Evolutionary conservation across 1,140 invertebrate species (phyloP).

Genomic region (Parapsyche elsis): DNA sequence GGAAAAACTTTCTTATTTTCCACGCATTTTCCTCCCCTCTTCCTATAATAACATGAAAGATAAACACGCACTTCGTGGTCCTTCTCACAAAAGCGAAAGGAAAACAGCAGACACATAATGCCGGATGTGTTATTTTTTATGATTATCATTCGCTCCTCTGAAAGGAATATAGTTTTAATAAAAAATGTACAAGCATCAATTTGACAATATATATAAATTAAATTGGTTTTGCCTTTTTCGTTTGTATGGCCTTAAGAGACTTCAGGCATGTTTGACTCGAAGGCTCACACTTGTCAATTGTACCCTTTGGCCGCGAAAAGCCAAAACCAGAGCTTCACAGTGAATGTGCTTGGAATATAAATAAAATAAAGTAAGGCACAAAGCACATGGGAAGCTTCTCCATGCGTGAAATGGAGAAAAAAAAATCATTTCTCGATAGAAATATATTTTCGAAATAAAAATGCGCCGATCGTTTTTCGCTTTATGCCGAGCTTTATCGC

Average conservation of each 20-base stretch:
- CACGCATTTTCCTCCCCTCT: neutral
- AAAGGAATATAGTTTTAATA: too few species aligned
- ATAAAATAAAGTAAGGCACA: neutral
- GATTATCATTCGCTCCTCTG: neutral
- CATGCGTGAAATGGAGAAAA: neutral
- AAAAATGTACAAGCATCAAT: too few species aligned
- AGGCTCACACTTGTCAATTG: neutral
- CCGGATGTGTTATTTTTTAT: neutral
- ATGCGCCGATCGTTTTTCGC: neutral
- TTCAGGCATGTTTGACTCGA: too few species aligned
- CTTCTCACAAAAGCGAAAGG: too few species aligned
- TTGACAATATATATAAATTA: neutral
- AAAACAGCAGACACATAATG: too few species aligned
- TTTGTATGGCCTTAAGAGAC: neutral
- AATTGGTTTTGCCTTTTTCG: constrained; percentile 7
- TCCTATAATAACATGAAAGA: neutral
- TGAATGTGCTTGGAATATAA: neutral
- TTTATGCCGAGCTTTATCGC: neutral
- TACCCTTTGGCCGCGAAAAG: constrained; percentile 1
- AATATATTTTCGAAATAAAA: too few species aligned
- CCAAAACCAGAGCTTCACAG: neutral
- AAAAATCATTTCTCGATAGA: too few species aligned
- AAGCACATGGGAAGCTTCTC: neutral
- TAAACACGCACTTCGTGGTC: constrained; percentile 13
- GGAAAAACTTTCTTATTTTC: neutral